Conservation (phyloP, 2,797 vertebrate genomes). For the Syngnathus acus region DNA sequence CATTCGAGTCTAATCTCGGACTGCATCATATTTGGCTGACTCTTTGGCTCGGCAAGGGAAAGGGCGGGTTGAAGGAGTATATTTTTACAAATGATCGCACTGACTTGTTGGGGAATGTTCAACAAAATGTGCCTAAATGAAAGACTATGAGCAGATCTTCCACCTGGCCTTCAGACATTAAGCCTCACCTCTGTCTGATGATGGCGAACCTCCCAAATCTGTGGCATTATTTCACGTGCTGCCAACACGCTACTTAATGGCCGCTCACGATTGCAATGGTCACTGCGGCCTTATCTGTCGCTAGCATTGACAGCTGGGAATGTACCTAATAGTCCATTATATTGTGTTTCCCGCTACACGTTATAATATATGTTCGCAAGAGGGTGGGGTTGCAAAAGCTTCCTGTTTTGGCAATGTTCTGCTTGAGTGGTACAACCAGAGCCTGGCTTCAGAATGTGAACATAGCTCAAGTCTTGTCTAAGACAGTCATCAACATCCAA, state of each 20-base stretch:
- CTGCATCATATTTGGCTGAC: constrained; percentile 49
- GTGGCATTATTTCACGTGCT: constrained; percentile 21
- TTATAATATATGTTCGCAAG: constrained; percentile 10
- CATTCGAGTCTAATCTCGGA: constrained; percentile 30
- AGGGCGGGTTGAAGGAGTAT: constrained; percentile 6
- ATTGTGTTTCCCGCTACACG: constrained; percentile 15
- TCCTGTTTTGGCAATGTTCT: constrained; percentile 2
- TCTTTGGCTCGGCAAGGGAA: constrained; percentile 6
- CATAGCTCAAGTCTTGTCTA: too few species aligned
- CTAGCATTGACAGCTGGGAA: constrained; percentile 34
- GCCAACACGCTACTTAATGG: constrained; percentile 13
- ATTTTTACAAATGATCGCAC: neutral
- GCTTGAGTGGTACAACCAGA: neutral
- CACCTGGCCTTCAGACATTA: constrained; percentile 1
- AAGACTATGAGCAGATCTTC: constrained; percentile 4
- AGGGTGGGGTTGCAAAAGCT: constrained; percentile 6
- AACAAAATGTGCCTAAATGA: constrained; percentile 9
- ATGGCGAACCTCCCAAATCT: constrained; percentile 12
- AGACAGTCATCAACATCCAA: neutral
- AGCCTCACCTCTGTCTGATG: neutral
- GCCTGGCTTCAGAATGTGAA: too few species aligned
- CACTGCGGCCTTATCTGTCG: constrained; percentile 38
- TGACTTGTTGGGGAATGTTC: neutral
- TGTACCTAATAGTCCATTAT: constrained; percentile 23
- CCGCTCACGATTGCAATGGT: constrained; percentile 28